Evolutionary conservation across 1,140 invertebrate species (phyloP).

Genomic region (Dryas iulia): DNA sequence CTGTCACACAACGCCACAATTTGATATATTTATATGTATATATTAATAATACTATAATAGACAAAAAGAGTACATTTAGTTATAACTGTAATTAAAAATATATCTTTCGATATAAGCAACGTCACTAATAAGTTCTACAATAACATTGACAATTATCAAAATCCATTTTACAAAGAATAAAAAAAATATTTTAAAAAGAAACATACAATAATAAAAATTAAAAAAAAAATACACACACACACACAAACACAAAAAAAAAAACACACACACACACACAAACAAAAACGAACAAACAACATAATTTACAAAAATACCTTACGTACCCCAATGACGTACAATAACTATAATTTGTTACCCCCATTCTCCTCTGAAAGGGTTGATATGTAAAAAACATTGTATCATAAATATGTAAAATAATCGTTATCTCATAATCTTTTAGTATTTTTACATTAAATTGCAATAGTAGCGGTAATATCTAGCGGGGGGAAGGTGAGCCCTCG

Average conservation of each 20-base stretch:
- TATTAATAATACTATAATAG: too few species aligned
- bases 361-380: background rate
- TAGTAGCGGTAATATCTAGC: conserved; percentile 18
- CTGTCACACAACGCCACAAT: too few species aligned
- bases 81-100: too few species aligned
- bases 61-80: too few species aligned
- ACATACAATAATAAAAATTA: too few species aligned
- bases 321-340: conserved; percentile 3
- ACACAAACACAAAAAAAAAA: background rate
- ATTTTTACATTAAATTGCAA: conserved; percentile 10
- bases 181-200: too few species aligned
- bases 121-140: too few species aligned
- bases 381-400: conserved; percentile 3
- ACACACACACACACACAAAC: background rate
- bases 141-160: too few species aligned
- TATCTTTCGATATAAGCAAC: too few species aligned
- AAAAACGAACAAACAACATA: background rate
- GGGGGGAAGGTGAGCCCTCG: conserved; percentile 11
- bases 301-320: background rate
- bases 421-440: conserved; percentile 5
- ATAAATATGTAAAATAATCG: conserved; percentile 5
- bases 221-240: too few species aligned
- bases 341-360: background rate
- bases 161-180: too few species aligned
- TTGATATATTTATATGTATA: too few species aligned